Evolutionary conservation across 1,140 invertebrate species (phyloP), one percentile per base, ranked within the genome.

Genomic region (Atopsyche davidsoni): DNA sequence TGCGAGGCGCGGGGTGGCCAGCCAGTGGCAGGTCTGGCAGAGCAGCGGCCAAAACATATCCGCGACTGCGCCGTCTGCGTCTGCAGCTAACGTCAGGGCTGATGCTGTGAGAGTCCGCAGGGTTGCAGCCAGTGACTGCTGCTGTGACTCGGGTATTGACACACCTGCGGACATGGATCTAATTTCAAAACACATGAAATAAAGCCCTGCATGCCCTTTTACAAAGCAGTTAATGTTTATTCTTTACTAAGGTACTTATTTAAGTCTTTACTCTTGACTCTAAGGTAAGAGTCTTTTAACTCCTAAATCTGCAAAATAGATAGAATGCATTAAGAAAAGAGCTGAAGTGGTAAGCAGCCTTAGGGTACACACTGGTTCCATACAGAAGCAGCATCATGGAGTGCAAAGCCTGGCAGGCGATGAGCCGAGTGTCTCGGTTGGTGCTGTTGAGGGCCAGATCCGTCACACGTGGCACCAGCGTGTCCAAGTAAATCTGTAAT

Each of bases 371-470:
- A 58, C 56, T 44, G 42, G 51, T 58, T 17, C 56, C 56, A 36
- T 58, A 58, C 18, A 54, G 25, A 1, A 58, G 16, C 17, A 54
- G 36, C n/a, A 54, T 54, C 2, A 58, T 19, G 11, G 56, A 58
- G 34, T 58, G 56, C 7, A 58, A 40, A n/a, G 56, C 49, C 23
- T 58, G 56, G 28, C 56, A 58, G 7, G 56, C 56, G 1, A 45
- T 54, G 16, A 58, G 31, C 14, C 51, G 39, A 3, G 56, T 58
- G 31, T 58, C 56, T 22, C 56, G 18, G 35, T 58, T 58, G 32
- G 35, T 54, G 35, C 56, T 51, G 4, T 25, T 49, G 6, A 58
- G 14, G 11, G 51, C 28, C 24, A 58, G 14, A 4, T 54, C 51
- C 23, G 25, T 41, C 13, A 58, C 38, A 11, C 51, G 42, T 2